Evolutionary conservation across 2,888 invertebrate species (phyloP), one percentile per base, ranked within the genome.

Genomic region (Tridacna crocea): DNA sequence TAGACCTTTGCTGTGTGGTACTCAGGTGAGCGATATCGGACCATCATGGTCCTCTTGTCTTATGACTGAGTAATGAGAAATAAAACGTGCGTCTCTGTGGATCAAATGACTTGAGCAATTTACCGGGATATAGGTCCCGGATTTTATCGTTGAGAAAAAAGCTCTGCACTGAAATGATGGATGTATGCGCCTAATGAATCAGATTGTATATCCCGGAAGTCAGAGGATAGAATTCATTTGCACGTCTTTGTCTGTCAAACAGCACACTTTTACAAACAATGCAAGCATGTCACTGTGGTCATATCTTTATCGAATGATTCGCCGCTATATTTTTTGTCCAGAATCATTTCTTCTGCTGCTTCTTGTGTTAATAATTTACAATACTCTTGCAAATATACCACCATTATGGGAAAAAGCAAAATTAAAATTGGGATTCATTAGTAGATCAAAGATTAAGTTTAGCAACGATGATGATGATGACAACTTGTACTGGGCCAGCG

Each of bases 311-410:
- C 72, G 81, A 22, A 55, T 84, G 17, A n/a, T 75, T 27, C 72
- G 90, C 46, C 85, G 88, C 36, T 92, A 92, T 84, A 77, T 91
- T 48, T 85, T 91, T 22, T 89, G 89, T 68, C 87, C 90, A 68
- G 92, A 92, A 80, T 89, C 89, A n/a, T 83, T 92, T 27, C 79
- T 92, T 26, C 73, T 89, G 4, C 76, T 86, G 12, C 70, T 90
- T 72, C 66, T 91, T 11, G n/a, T 90, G 22, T 74, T 92, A 0
- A 80, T 92, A 13, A 72, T 92, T 48, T 91, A 91, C 87, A 90
- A 91, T 66, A 90, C 90, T 0, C 72, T 89, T 17, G 78, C 87
- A 36, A 90, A 91, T 73, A 86, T 91, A n/a, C 80, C 87, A 51
- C 90, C 91, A 13, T 81, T 91, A 48, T 90, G 89, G 89, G 85